Base-by-base conservation (phyloP, 2,113 vertebrate species). In the Bothrops jararaca region DNA sequence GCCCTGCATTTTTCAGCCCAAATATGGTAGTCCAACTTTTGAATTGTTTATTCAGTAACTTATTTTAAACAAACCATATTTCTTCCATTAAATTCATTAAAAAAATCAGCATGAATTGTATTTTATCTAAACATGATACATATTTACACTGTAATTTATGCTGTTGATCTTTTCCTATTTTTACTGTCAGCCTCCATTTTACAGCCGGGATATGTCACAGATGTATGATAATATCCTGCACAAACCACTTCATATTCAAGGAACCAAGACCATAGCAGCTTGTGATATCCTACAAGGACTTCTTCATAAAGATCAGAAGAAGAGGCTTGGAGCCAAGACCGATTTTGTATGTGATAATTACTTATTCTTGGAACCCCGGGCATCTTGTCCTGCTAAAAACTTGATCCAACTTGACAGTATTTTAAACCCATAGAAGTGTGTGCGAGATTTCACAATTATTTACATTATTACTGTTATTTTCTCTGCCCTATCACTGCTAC, bases 181-280 rank as follows among this genome's bases (percentile, higher is more conserved):
- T 96, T 96, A 94, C 93, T 96, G 90, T 94, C 92, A 99, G 99
- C 99, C 99, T 23, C 99, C 99, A n/a, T 99, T 99, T 97, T 99
- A 99, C 96, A 99, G 98, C 93, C 97, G 96, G 29, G 99, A 99
- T 5, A 97, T 99, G 1, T 97, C 98, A 93, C 98, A 99, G 97
- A 99, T 99, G 99, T 99, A 99, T 2, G 98, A 99, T 7, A 99
- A 98, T 85, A 99, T 99, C 95, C 98, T 99, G 64, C 97, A 99
- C 95, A 98, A 99, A 95, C 98, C 98, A 0, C 98, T 99, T 18
- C 97, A 97, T 22, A 98, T 99, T 93, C 98, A 98, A 0, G 98
- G 98, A n/a, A 98, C 98, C 86, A 99, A 98, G 96, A 99, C 99
- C 0, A 98, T 98, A 5, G 98, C 99, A 0, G 97, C 98, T 93